Conservation (phyloP, 2,888 invertebrate species). For the Dexiosoma caninum region DNA sequence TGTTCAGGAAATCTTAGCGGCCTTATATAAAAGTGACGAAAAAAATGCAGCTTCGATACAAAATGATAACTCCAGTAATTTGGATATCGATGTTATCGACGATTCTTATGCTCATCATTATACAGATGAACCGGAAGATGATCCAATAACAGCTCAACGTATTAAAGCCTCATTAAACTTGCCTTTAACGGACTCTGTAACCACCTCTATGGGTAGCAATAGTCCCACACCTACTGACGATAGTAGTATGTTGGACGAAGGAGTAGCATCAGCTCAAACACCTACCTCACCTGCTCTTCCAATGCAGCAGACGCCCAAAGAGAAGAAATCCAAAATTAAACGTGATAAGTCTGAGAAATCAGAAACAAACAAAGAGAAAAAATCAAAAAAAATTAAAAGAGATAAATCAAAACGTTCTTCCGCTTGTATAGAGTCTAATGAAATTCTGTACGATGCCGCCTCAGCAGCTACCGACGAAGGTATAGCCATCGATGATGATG, state of each 20-base stretch:
- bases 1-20: conserved; percentile 77
- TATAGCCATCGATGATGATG: conserved; percentile 82
- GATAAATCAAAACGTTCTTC: conserved; percentile 71
- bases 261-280: conserved; percentile 65
- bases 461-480: conserved; percentile 78
- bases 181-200: conserved; percentile 73
- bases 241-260: conserved; percentile 74
- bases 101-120: conserved; percentile 55
- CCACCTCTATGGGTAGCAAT: conserved; percentile 74
- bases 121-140: conserved; percentile 63
- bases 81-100: conserved; percentile 61
- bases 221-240: conserved; percentile 77
- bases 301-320: conserved; percentile 58
- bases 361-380: conserved; percentile 68
- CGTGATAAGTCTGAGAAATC: conserved; percentile 65
- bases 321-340: conserved; percentile 64
- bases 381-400: conserved; percentile 70
- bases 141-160: conserved; percentile 50
- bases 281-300: conserved; percentile 55
- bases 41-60: conserved; percentile 43
- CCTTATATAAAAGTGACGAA: conserved; percentile 74
- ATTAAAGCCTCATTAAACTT: conserved; percentile 70
- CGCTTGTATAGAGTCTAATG: conserved; percentile 66
- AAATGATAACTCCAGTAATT: conserved; percentile 53
- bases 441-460: conserved; percentile 66